Evolutionary conservation across 37 sponge, comb jelly and placozoan genomes (phyloP).

Genomic region (Lycopodina hypogea): DNA sequence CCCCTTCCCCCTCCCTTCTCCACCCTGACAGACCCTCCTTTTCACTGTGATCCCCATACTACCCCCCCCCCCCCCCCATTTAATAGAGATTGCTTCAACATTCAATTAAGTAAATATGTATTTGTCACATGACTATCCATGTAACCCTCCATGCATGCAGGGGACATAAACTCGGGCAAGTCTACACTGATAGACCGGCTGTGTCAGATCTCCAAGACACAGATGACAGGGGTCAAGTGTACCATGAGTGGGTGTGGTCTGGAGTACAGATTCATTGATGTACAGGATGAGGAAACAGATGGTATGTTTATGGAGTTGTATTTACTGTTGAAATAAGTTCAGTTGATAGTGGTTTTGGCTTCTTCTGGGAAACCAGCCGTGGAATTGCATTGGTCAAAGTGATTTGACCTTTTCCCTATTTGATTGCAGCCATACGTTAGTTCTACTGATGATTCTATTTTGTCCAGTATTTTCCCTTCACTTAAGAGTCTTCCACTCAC

Average conservation of each 20-base stretch:
- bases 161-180: constrained; percentile 85
- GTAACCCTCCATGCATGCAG: constrained; percentile 23
- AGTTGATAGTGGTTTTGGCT: background rate
- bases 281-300: constrained; percentile 86
- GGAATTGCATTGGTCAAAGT: background rate
- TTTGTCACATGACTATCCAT: too few relatives aligned
- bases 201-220: constrained; percentile 51
- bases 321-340: background rate
- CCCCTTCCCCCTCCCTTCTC: too few relatives aligned
- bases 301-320: constrained; percentile 46
- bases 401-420: too few relatives aligned
- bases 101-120: too few relatives aligned
- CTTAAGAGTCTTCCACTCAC: too few relatives aligned
- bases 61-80: too few relatives aligned
- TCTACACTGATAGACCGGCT: constrained; percentile 74
- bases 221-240: constrained; percentile 40
- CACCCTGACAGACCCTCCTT: too few relatives aligned
- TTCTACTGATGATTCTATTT: too few relatives aligned
- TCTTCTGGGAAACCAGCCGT: background rate
- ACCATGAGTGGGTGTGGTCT: constrained; percentile 68
- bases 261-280: constrained; percentile 82
- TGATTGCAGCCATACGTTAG: too few relatives aligned
- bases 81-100: too few relatives aligned
- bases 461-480: too few relatives aligned
- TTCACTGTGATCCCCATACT: too few relatives aligned